Base-by-base conservation (phyloP, 2,888 invertebrate species). In the Merodon equestris region DNA sequence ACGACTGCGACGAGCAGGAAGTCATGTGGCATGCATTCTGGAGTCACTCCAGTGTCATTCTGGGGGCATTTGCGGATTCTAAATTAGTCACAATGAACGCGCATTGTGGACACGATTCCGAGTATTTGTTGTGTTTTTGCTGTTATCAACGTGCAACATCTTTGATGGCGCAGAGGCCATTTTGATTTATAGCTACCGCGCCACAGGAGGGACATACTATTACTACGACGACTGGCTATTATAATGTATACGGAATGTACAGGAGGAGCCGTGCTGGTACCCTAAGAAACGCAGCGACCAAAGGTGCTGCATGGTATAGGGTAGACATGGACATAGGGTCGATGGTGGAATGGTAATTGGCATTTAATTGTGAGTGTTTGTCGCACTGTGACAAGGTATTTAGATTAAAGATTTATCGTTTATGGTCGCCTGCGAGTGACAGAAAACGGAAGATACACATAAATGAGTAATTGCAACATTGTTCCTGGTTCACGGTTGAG, bases 1-100 rank as follows among this genome's bases (percentile, higher is more conserved):
- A 27, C 27, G 3, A 27, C 27, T 2, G 7, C 27, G 27, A 40
- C 40, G 66, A 67, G 56, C 74, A 74, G 79, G 74, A 79, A 73
- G 68, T 73, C 79, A 79, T 68, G 68, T 70, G 68, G 60, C 63
- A 67, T 58, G 77, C 48, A 70, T 76, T 63, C 58, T 27, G 27
- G 27, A 27, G 27, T 27, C 27, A 27, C 27, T 27, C 27, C 7
- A 7, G 27, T 27, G 27, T 2, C 27, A 27, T 27, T 27, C 27
- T 77, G 61, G 63, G 73, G 61, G 51, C 57, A 68, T 54, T 79
- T 68, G 58, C 74, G 74, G 56, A 64, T 40, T 56, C 40, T 74
- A 70, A 74, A 79, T 74, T 74, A 74, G 79, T 79, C 79, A 79
- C 79, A 79, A 74, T 79, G 68, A 79, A 64, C 74, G 79, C 73